phyloP scores from a whole-genome alignment of 2,888 invertebrate species.

The Arctia plantaginis region DNA sequence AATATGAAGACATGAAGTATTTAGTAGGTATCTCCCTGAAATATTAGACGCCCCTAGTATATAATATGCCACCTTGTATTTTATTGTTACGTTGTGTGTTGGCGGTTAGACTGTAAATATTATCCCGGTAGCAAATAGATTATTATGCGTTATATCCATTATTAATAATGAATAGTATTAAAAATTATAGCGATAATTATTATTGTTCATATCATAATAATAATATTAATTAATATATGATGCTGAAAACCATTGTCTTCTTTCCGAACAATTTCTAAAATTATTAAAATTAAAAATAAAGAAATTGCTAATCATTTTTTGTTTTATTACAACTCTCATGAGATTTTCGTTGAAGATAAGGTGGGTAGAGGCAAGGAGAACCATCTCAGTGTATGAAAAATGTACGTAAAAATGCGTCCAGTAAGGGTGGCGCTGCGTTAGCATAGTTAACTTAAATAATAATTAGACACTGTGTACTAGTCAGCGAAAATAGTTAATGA shows the following conservation, averaged over 20 bases:
- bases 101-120: conserved; percentile 73
- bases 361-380: too few species aligned
- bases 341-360: too few species aligned
- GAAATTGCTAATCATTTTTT: conserved; percentile 83
- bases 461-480: too few species aligned
- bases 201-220: conserved; percentile 91
- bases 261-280: conserved; percentile 93
- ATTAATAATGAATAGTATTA: conserved; percentile 80
- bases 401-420: too few species aligned
- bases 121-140: conserved; percentile 75
- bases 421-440: too few species aligned
- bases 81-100: conserved; percentile 74
- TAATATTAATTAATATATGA: conserved; percentile 87
- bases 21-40: conserved; percentile 25
- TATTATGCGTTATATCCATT: conserved; percentile 81
- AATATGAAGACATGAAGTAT: not conserved
- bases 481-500: too few species aligned
- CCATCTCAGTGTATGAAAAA: too few species aligned
- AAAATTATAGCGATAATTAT: conserved; percentile 84
- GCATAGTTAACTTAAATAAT: too few species aligned
- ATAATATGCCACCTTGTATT: conserved; percentile 58
- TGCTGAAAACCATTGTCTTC: conserved; percentile 89
- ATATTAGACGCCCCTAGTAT: conserved; percentile 65
- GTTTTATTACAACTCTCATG: conserved; percentile 62
- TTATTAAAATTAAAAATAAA: conserved; percentile 87